These are phyloP conservation scores for Coleophora flavipennella DNA, from an alignment of 2,888 invertebrate genomes.

Conservation along the genomic window DNA sequence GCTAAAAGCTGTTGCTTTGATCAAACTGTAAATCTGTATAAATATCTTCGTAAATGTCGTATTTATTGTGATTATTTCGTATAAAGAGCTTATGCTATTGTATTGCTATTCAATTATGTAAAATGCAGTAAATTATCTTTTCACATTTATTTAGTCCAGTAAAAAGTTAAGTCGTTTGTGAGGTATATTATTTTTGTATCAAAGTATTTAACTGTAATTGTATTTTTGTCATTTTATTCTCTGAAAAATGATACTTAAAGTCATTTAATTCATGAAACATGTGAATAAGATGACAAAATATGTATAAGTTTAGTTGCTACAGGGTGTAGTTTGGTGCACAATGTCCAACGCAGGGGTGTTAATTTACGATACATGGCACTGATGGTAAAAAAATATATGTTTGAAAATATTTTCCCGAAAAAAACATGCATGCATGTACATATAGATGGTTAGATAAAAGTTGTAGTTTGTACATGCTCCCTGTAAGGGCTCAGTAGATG, in stretches of 20 bases:
- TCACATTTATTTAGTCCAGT: conserved; percentile 21
- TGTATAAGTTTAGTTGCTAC: too few species aligned
- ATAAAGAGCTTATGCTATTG: conserved; percentile 54
- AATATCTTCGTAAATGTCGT: conserved; percentile 12
- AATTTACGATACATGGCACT: too few species aligned
- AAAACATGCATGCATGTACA: too few species aligned
- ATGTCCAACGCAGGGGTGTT: too few species aligned
- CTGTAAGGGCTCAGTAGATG: too few species aligned
- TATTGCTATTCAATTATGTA: conserved; percentile 26
- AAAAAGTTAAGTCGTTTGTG: conserved; percentile 15
- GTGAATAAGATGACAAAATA: conserved; percentile 19
- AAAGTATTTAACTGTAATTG: conserved; percentile 12
- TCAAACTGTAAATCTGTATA: conserved; percentile 14
- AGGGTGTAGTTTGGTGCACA: too few species aligned
- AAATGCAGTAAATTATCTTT: conserved; percentile 24
- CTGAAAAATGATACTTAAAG: conserved; percentile 3
- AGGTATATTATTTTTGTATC: conserved; percentile 18
- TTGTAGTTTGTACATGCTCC: too few species aligned
- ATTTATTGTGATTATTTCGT: conserved; percentile 12
- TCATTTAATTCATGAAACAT: neutral
- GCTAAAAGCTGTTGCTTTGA: conserved; percentile 36
- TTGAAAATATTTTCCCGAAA: too few species aligned
- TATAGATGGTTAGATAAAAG: too few species aligned
- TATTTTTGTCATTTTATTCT: conserved; percentile 26
- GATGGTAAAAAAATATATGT: too few species aligned